phyloP scores from a whole-genome alignment of 2,888 invertebrate species.

The Colostygia pectinataria region DNA sequence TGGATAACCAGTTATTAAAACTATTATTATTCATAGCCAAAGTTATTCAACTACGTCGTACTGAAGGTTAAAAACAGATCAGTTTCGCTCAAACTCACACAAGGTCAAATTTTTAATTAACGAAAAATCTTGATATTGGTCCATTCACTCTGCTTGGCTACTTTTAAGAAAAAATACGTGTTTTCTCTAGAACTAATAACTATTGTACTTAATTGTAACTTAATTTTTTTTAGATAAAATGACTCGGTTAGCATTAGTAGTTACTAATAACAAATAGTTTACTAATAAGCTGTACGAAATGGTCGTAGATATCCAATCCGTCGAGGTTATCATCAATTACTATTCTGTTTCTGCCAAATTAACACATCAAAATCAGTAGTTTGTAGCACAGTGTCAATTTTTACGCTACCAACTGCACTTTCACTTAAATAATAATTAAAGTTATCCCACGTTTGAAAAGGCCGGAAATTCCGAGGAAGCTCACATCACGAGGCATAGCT shows the following conservation, averaged over 20 bases:
- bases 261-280: too few species aligned
- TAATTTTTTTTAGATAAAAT: too few species aligned
- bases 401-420: slow-evolving; percentile 33
- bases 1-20: slow-evolving; percentile 5
- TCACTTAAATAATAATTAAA: slow-evolving; percentile 44
- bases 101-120: slow-evolving; percentile 43
- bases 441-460: slow-evolving; percentile 50
- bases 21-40: slow-evolving; percentile 9
- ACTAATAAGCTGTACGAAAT: not conserved
- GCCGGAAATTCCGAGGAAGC: slow-evolving; percentile 48
- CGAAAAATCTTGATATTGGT: slow-evolving; percentile 35
- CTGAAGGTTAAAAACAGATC: slow-evolving; percentile 21
- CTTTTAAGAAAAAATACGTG: slow-evolving; percentile 20
- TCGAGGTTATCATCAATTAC: slow-evolving; percentile 3
- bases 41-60: slow-evolving; percentile 1
- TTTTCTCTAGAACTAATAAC: not conserved
- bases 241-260: too few species aligned
- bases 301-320: not conserved
- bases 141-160: slow-evolving; percentile 32
- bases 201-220: too few species aligned
- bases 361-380: slow-evolving; percentile 10
- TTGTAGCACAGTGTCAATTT: slow-evolving; percentile 25
- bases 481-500: slow-evolving; percentile 38
- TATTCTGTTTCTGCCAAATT: slow-evolving; percentile 29
- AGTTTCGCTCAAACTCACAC: slow-evolving; percentile 23